phyloP scores from a whole-genome alignment of 2,113 vertebrate genomes.

The Rhinogobius similis region DNA sequence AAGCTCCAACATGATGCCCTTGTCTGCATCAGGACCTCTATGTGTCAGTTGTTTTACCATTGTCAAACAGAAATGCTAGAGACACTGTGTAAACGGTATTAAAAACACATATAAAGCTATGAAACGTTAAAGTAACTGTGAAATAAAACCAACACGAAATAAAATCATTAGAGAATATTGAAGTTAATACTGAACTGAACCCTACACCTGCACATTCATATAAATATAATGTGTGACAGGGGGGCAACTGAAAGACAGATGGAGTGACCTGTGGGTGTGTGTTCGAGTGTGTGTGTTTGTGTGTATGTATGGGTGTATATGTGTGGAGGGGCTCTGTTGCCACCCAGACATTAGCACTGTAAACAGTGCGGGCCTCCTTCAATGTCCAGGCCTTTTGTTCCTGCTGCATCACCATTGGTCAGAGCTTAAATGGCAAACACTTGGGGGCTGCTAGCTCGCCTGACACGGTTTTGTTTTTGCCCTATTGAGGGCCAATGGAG shows the following conservation, averaged over 20 bases:
- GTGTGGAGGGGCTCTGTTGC: constrained; percentile 52
- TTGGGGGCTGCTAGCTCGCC: constrained; percentile 75
- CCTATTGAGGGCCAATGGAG: constrained; percentile 72
- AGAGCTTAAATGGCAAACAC: constrained; percentile 75
- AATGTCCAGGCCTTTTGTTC: constrained; percentile 69
- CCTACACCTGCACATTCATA: not conserved
- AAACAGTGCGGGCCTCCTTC: constrained; percentile 66
- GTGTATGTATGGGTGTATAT: not conserved
- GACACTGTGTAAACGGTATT: not conserved
- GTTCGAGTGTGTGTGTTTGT: constrained; percentile 19
- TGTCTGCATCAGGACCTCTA: constrained; percentile 46
- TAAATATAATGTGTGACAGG: constrained; percentile 16
- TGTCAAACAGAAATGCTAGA: constrained; percentile 24
- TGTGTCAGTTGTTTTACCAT: constrained; percentile 52
- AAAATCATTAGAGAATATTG: not conserved
- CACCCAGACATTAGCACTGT: constrained; percentile 72
- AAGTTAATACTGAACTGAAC: too few species aligned
- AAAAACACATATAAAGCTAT: not conserved
- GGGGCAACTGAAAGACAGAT: constrained; percentile 15
- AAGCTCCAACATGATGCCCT: constrained; percentile 58
- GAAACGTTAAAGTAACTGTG: not conserved
- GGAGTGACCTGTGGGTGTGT: constrained; percentile 39
- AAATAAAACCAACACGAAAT: not conserved
- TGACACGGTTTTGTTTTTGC: constrained; percentile 77
- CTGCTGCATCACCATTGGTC: constrained; percentile 67